phyloP scores from a whole-genome alignment of 1,140 invertebrate species.

The Drosophila burlai region DNA sequence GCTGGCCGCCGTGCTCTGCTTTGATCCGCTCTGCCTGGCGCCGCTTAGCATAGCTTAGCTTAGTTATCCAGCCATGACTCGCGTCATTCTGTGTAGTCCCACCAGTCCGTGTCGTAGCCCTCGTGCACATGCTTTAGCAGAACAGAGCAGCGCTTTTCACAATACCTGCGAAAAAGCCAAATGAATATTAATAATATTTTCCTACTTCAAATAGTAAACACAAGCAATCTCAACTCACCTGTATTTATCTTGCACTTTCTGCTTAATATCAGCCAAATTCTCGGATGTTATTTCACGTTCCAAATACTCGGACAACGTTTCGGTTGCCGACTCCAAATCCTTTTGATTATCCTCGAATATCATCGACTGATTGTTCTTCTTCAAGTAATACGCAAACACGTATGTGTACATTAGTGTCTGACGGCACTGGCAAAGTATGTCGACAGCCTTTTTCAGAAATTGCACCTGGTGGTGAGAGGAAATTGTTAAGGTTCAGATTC shows the following conservation, averaged over 20 bases:
- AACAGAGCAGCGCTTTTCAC: constrained; percentile 97
- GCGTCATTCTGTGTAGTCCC: constrained; percentile 95
- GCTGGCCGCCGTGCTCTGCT: constrained; percentile 6
- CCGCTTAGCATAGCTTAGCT: constrained; percentile 47
- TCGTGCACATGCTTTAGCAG: constrained; percentile 98
- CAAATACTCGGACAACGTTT: constrained; percentile 98
- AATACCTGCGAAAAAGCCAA: constrained; percentile 89
- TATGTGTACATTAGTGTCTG: constrained; percentile 99
- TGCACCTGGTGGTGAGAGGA: constrained; percentile 89
- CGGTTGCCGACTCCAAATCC: constrained; percentile 98
- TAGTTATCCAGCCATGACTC: constrained; percentile 82
- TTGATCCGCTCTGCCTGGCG: constrained; percentile 23
- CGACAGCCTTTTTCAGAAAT: constrained; percentile 98
- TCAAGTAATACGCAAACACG: constrained; percentile 99
- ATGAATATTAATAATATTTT: background rate
- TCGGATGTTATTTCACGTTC: constrained; percentile 99
- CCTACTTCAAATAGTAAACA: too few species aligned
- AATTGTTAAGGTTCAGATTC: background rate
- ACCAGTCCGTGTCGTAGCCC: constrained; percentile 99
- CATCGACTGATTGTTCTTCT: constrained; percentile 99
- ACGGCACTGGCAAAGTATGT: constrained; percentile 98
- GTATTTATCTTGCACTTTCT: constrained; percentile 99
- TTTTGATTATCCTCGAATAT: constrained; percentile 99
- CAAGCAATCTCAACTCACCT: constrained; percentile 87
- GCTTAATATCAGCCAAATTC: constrained; percentile 98